Conservation (phyloP, 2,113 vertebrate species). For the Austrofundulus limnaeus region DNA sequence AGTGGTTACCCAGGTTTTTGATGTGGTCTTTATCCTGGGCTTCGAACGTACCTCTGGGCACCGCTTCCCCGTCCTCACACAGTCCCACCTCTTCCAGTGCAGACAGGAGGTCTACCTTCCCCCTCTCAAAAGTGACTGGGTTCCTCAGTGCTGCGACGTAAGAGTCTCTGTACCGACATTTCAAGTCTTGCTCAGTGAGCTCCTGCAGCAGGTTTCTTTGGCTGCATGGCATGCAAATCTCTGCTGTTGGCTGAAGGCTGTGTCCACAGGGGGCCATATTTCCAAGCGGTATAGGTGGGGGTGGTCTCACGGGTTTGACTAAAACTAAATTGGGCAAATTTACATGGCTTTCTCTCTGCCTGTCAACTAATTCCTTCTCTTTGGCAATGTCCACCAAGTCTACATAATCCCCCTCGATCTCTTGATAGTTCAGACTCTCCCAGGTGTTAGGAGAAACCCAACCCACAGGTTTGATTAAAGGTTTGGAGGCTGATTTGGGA, state of each 20-base stretch:
- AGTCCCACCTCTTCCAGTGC: slow-evolving; percentile 75
- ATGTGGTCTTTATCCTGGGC: slow-evolving; percentile 31
- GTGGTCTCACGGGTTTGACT: slow-evolving; percentile 70
- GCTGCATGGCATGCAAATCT: slow-evolving; percentile 64
- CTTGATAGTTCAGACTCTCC: slow-evolving; percentile 71
- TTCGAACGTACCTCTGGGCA: slow-evolving; percentile 25
- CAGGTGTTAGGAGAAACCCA: slow-evolving; percentile 81
- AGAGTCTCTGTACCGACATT: slow-evolving; percentile 81
- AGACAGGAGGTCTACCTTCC: slow-evolving; percentile 64
- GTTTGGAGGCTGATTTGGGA: slow-evolving; percentile 54
- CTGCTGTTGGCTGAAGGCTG: slow-evolving; percentile 53
- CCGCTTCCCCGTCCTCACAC: slow-evolving; percentile 34
- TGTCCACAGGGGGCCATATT: slow-evolving; percentile 42
- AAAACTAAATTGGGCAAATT: slow-evolving; percentile 40
- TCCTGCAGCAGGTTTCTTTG: slow-evolving; percentile 71
- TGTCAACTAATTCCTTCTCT: slow-evolving; percentile 58
- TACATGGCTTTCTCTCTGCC: slow-evolving; percentile 14
- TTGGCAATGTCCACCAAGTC: slow-evolving; percentile 85
- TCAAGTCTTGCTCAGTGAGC: slow-evolving; percentile 52
- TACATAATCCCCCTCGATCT: slow-evolving; percentile 92
- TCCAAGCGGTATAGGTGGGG: slow-evolving; percentile 55
- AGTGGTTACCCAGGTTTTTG: slow-evolving; percentile 49
- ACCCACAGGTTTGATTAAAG: slow-evolving; percentile 62
- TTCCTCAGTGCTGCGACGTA: slow-evolving; percentile 81
- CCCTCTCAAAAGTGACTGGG: slow-evolving; percentile 75